Evolutionary conservation across 2,888 invertebrate species (phyloP).

Genomic region (Rugalucina vietnamica): DNA sequence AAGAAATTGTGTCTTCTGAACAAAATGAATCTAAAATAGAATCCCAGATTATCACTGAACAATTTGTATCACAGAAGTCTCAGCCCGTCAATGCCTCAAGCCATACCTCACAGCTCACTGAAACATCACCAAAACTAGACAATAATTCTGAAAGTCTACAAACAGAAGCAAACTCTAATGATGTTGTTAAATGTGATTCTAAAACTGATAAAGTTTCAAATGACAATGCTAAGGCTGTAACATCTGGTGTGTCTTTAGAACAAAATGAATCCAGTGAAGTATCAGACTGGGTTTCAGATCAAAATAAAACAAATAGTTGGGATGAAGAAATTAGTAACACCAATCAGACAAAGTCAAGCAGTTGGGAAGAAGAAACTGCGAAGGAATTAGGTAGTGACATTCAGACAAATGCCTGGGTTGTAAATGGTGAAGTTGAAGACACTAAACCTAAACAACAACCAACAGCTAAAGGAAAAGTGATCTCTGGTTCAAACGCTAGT

Average conservation of each 20-base stretch:
- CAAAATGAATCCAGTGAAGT: no score
- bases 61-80: neutral
- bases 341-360: neutral
- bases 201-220: no score
- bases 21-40: neutral
- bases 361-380: no score
- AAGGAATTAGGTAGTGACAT: neutral
- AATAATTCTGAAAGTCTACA: no score
- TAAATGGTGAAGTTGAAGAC: conserved; percentile 1
- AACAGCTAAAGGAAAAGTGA: neutral
- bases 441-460: neutral
- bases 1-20: neutral
- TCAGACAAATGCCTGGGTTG: neutral
- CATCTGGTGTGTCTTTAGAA: no score
- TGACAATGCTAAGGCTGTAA: no score
- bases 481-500: neutral
- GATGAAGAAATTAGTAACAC: neutral
- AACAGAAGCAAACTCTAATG: no score
- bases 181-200: no score
- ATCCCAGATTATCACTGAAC: neutral
- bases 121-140: no score
- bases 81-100: neutral
- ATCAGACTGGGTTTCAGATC: neutral
- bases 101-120: neutral
- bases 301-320: neutral